phyloP scores from a whole-genome alignment of 2,888 invertebrate species.

The Eurois occulta region DNA sequence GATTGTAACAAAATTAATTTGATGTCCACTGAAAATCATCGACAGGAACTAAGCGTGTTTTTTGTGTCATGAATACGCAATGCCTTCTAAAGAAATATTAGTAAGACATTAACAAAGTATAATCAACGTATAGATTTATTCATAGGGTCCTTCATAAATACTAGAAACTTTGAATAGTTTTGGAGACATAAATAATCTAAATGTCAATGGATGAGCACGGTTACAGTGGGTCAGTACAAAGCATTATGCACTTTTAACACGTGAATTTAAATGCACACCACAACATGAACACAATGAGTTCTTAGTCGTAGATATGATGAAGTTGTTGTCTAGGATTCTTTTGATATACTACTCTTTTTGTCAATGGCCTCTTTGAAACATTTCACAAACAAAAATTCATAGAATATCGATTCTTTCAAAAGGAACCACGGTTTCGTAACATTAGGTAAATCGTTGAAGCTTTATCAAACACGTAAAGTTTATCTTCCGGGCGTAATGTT shows the following conservation, averaged over 20 bases:
- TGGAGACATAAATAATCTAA: conserved; percentile 26
- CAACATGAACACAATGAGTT: background rate
- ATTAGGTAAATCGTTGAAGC: background rate
- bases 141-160: conserved; percentile 20
- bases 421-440: background rate
- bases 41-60: background rate
- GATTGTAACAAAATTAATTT: conserved; percentile 5
- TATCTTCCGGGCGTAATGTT: background rate
- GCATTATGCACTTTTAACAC: conserved; percentile 5
- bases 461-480: background rate
- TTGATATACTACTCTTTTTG: background rate
- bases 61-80: conserved; percentile 9
- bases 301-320: background rate
- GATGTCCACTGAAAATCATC: background rate
- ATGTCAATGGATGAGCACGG: conserved; percentile 15
- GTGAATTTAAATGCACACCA: background rate
- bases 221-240: background rate
- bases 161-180: conserved; percentile 11
- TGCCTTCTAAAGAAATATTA: conserved; percentile 18
- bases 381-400: background rate
- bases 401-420: background rate
- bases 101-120: conserved; percentile 22
- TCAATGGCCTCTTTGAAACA: background rate
- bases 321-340: background rate
- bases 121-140: conserved; percentile 9